Conservation (phyloP, 2,113 vertebrate genomes). For the Dipodomys spectabilis region DNA sequence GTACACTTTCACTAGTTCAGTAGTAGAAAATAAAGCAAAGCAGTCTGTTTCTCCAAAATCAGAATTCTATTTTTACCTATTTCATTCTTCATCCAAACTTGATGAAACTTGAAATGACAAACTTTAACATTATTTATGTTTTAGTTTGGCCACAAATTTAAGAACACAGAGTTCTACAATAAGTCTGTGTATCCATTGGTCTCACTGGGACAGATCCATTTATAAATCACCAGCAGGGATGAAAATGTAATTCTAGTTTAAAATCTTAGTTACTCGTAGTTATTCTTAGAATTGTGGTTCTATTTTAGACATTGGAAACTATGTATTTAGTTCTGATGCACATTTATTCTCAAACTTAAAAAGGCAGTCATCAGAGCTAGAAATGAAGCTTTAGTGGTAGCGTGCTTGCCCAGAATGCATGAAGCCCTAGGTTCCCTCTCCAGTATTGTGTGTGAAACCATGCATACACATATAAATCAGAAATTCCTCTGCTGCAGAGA, state of each 20-base stretch:
- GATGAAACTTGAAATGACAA: background rate
- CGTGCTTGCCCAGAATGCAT: background rate
- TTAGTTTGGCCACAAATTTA: conserved; percentile 26
- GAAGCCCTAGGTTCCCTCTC: background rate
- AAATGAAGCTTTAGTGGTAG: background rate
- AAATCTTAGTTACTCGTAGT: conserved; percentile 6
- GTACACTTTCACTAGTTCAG: conserved; percentile 29
- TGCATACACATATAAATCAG: background rate
- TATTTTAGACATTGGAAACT: background rate
- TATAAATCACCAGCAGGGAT: conserved; percentile 49
- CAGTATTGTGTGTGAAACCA: background rate
- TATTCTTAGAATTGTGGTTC: conserved; percentile 42
- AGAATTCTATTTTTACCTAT: conserved; percentile 50
- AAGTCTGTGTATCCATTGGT: conserved; percentile 6
- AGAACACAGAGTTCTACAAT: background rate
- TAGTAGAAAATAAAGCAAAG: conserved; percentile 45
- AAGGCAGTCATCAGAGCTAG: background rate
- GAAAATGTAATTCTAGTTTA: conserved; percentile 52
- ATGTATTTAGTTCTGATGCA: conserved; percentile 36
- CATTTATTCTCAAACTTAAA: conserved; percentile 56
- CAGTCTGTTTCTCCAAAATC: conserved; percentile 42
- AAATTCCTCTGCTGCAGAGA: background rate
- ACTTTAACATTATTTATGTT: conserved; percentile 48
- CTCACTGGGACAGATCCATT: conserved; percentile 43
- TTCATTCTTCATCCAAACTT: conserved; percentile 62